Evolutionary conservation across 2,888 invertebrate genomes (phyloP).

Genomic region (Machimus atricapillus): DNA sequence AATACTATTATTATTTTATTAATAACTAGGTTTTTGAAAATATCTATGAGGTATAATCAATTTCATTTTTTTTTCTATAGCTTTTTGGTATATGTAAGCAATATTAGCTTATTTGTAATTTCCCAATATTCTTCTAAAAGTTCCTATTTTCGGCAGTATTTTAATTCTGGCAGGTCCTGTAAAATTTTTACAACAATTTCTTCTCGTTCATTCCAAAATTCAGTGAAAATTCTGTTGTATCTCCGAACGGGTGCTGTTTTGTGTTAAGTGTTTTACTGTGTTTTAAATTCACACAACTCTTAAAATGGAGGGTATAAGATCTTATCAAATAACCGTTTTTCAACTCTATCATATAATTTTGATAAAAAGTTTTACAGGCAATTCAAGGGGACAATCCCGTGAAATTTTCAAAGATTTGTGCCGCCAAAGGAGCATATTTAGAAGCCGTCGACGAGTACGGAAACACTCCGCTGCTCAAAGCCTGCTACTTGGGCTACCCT

Average conservation of each 20-base stretch:
- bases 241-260: neutral
- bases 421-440: conserved; percentile 40
- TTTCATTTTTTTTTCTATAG: too few relatives aligned
- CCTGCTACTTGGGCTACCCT: conserved; percentile 55
- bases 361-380: neutral
- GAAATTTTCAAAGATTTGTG: neutral
- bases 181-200: neutral
- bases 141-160: neutral
- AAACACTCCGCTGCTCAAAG: conserved; percentile 51
- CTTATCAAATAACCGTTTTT: neutral
- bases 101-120: neutral
- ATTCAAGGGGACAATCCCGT: neutral
- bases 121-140: neutral
- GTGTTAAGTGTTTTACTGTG: neutral
- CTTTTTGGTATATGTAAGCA: too few relatives aligned
- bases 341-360: neutral
- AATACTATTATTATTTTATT: too few relatives aligned
- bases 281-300: neutral
- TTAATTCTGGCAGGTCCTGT: neutral
- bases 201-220: neutral
- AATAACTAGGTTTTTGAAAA: too few relatives aligned
- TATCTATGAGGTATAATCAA: too few relatives aligned
- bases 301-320: neutral
- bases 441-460: conserved; percentile 53
- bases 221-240: neutral